phyloP scores from a whole-genome alignment of 1,140 invertebrate genomes.

The Bombus vancouverensis region DNA sequence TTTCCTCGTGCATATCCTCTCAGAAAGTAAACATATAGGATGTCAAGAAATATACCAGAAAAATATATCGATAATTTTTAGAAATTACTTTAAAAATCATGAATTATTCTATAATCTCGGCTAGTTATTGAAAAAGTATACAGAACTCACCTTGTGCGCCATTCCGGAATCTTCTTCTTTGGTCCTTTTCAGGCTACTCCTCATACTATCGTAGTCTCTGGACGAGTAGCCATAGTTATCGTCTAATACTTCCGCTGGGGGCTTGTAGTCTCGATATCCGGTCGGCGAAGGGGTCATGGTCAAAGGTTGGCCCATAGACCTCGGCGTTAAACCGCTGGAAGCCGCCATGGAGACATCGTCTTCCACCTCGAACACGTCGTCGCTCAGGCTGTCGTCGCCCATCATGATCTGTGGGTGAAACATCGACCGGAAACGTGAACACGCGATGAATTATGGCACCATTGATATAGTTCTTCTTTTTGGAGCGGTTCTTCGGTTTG shows the following conservation, averaged over 20 bases:
- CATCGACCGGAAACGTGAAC: conserved; percentile 11
- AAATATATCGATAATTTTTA: too few species aligned
- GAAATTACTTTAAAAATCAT: too few species aligned
- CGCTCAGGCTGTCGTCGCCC: conserved; percentile 87
- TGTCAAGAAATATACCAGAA: too few species aligned
- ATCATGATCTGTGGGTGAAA: conserved; percentile 73
- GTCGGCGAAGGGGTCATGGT: conserved; percentile 87
- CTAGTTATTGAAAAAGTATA: background rate
- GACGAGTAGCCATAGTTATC: conserved; percentile 70
- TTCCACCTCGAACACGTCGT: conserved; percentile 91
- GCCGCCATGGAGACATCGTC: conserved; percentile 50
- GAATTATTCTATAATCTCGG: background rate
- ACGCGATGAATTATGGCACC: background rate
- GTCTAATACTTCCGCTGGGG: conserved; percentile 86
- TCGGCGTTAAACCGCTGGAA: conserved; percentile 56
- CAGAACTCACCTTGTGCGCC: conserved; percentile 84
- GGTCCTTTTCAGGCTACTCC: conserved; percentile 59
- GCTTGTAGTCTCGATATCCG: conserved; percentile 90
- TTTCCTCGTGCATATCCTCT: too few species aligned
- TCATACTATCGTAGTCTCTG: conserved; percentile 53
- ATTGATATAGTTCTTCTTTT: background rate
- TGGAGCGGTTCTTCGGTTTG: background rate
- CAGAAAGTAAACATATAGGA: too few species aligned
- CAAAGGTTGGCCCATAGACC: conserved; percentile 47
- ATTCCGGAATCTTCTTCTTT: conserved; percentile 82